Base-by-base conservation (phyloP, 2,888 invertebrate genomes). In the Electrophaes corylata region DNA sequence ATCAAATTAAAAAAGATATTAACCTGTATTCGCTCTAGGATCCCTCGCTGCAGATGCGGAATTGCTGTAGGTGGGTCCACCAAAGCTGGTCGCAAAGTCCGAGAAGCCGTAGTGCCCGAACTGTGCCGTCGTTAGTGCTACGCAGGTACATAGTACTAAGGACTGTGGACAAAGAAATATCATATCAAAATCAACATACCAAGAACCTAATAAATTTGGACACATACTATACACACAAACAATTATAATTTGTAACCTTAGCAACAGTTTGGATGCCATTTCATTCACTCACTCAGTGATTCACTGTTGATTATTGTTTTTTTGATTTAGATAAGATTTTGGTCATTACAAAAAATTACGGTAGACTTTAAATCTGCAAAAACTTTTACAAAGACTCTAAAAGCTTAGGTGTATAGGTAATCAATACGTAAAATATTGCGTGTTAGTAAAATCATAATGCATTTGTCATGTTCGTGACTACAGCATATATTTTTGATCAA, bases 21-120 rank as follows among this genome's bases (percentile, higher is more conserved):
- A 11, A 55, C 92, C 92, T 78, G 83, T 91, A 74, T 94, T 93
- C 41, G 91, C 92, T 76, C 94, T 84, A 19, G 94, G 93, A 72
- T 94, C 94, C 72, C 94, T 91, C 35, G 86, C 81, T 6, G 85
- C 85, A 2, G 89, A 88, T 1, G 89, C 81, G 6, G 92, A 78
- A 16, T 81, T 81, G 60, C 87, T 92, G 54, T 86, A 83, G 49
- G 81, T 83, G 44, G 89, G 88, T 18, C 83, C 86, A 39, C 90
- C 91, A 29, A 89, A 91, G 54, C 81, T 86, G 26, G 85, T 86
- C 14, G 86, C 83, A 59, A 91, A 84, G 71, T 88, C 88, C 20
- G 79, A 77, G 69, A 76, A 86, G 52, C 74, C 84, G 60, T 79
- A 83, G 54, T 79, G 75, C 10, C 78, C 81, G 66, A 76, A 92